Evolutionary conservation across 2,113 vertebrate genomes (phyloP), one percentile per base, ranked within the genome.

Genomic region (Alosa alosa): DNA sequence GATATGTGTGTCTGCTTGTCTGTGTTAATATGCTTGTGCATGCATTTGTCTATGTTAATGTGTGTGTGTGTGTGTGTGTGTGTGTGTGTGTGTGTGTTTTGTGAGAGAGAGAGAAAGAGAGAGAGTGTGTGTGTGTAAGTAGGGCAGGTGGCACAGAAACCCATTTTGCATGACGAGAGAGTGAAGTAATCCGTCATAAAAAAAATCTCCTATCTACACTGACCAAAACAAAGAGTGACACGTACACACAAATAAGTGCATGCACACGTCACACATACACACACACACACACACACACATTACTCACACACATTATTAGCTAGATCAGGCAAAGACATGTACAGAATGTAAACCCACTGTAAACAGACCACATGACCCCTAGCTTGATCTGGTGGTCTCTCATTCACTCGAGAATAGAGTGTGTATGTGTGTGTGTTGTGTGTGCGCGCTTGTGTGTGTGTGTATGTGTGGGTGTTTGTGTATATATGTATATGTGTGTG

Each of bases 191-290:
- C 20, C 18, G 6, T 60, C 20, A 20, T 60, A 22, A 60, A 60
- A 41, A 57, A 60, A 22, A 60, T 55, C 52, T 17, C 52, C 52
- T 6, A 22, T 60, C 55, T 60, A 6, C 55, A 60, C 18, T 60
- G 20, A 60, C 55, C 81, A 83, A 44, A 45, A 86, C 82, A 46
- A 52, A 75, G 64, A 47, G 25, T 31, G 1, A 60, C 57, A 60
- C 5, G 6, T 1, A 60, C 57, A 22, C 22, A 60, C 57, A 52
- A 13, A 52, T 3, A 15, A 49, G 7, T 49, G 47, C 52, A 18
- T 4, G 22, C 18, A 60, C 55, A 22, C 52, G 81, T 44, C 55
- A 75, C 22, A 82, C 45, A 39, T 36, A 68, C 11, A 25, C 47
- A 72, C 36, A 55, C 50, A 68, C 68, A 44, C 72, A 81, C 36